A percentile compares a stretch with the other conserved stretches of the same genome.
Evolutionary conservation across 2,797 vertebrate genomes (phyloP).

Genomic region (Epinephelus coioides): DNA sequence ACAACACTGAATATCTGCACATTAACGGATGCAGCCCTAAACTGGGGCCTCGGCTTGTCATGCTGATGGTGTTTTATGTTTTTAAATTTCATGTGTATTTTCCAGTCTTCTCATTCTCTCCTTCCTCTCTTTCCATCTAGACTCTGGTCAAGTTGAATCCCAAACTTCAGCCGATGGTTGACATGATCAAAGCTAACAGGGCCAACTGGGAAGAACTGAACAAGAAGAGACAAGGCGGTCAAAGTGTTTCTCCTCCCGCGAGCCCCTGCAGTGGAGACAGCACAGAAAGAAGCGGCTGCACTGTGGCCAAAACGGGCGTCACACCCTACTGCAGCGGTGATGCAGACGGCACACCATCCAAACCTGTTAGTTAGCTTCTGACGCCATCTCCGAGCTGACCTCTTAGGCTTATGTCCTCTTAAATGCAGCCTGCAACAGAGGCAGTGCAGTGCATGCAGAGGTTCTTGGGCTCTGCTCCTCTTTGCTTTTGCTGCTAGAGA

Average conservation of each 20-base stretch:
- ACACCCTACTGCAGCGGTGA: slow-evolving; percentile 63
- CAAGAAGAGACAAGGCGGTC: slow-evolving; percentile 86
- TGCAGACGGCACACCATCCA: slow-evolving; percentile 42
- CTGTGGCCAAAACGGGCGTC: slow-evolving; percentile 54
- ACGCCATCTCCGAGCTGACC: slow-evolving; percentile 18
- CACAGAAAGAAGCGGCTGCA: slow-evolving; percentile 58
- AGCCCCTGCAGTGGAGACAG: slow-evolving; percentile 60
- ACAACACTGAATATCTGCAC: no score
- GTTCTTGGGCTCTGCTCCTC: slow-evolving; percentile 80
- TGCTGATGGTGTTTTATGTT: background rate
- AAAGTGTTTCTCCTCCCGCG: slow-evolving; percentile 62
- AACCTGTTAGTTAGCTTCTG: slow-evolving; percentile 81
- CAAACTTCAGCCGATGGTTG: slow-evolving; percentile 97
- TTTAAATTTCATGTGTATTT: background rate
- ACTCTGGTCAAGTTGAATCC: slow-evolving; percentile 94
- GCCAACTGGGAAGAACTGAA: slow-evolving; percentile 96
- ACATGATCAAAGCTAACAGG: slow-evolving; percentile 92
- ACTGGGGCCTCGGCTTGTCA: background rate
- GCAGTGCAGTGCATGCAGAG: slow-evolving; percentile 82
- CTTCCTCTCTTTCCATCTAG: slow-evolving; percentile 73
- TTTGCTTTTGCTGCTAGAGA: slow-evolving; percentile 78
- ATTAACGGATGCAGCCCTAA: no score
- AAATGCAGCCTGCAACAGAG: slow-evolving; percentile 75
- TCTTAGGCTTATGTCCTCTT: slow-evolving; percentile 67
- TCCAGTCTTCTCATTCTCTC: slow-evolving; percentile 4